These are phyloP conservation scores for Neodiprion virginianus DNA, from an alignment of 1,140 invertebrate genomes.

Conservation along the genomic window DNA sequence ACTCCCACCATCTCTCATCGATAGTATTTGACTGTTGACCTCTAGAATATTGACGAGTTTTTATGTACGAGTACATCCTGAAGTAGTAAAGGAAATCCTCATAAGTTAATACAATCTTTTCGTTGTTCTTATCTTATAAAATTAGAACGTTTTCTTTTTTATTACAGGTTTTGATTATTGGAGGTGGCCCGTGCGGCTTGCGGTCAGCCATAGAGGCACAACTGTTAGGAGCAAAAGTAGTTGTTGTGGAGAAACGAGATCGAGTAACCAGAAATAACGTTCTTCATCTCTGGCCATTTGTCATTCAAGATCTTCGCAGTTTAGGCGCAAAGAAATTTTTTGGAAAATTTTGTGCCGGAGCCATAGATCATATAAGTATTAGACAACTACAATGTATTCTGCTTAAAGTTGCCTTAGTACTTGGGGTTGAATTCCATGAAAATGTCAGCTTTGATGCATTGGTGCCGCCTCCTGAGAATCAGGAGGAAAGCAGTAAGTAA, in stretches of 20 bases:
- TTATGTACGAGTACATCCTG: neutral
- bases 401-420: slow-evolving; percentile 91
- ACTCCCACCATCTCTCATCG: too few species aligned
- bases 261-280: slow-evolving; percentile 97
- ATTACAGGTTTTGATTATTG: slow-evolving; percentile 84
- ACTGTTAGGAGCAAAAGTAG: slow-evolving; percentile 93
- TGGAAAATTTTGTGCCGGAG: slow-evolving; percentile 98
- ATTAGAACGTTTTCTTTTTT: slow-evolving; percentile 1
- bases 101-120: slow-evolving; percentile 7
- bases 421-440: slow-evolving; percentile 97
- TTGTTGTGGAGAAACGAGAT: slow-evolving; percentile 92
- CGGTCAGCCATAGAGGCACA: slow-evolving; percentile 96
- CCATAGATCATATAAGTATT: slow-evolving; percentile 99
- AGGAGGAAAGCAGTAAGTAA: slow-evolving; percentile 74
- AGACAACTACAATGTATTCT: slow-evolving; percentile 95
- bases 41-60: too few species aligned
- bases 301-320: slow-evolving; percentile 93
- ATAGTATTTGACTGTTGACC: too few species aligned
- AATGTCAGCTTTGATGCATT: slow-evolving; percentile 89
- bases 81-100: neutral
- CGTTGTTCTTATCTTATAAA: neutral
- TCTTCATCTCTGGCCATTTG: slow-evolving; percentile 98
- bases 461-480: slow-evolving; percentile 76
- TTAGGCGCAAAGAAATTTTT: slow-evolving; percentile 99
- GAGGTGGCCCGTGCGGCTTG: slow-evolving; percentile 94